phyloP scores from a whole-genome alignment of 2,888 invertebrate genomes.

The Resseliella maxima region DNA sequence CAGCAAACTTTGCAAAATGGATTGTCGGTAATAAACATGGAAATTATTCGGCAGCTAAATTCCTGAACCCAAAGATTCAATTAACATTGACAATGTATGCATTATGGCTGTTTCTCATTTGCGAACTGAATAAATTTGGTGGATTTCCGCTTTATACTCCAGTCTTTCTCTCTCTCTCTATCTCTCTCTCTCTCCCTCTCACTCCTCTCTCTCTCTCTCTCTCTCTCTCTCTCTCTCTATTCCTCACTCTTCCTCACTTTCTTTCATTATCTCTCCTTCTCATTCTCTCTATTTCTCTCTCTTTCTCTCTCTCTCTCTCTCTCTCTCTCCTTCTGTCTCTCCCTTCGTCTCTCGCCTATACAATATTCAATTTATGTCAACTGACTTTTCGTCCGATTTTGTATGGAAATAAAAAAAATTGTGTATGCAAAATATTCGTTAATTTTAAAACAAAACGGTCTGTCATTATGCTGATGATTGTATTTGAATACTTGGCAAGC shows the following conservation, averaged over 20 bases:
- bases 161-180: neutral
- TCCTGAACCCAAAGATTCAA: neutral
- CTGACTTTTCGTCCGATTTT: neutral
- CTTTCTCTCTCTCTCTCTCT: neutral
- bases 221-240: neutral
- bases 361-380: neutral
- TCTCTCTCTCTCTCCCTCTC: neutral
- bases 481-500: neutral
- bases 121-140: neutral
- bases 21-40: neutral
- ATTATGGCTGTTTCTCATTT: neutral
- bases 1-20: too few relatives aligned
- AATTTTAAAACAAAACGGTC: neutral
- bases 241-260: neutral
- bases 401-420: neutral
- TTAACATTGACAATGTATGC: neutral
- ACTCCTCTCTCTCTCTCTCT: neutral
- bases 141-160: neutral
- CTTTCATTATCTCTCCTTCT: neutral
- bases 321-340: neutral
- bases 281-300: neutral
- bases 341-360: neutral
- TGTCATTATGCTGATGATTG: slow-evolving; percentile 14
- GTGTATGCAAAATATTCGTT: slow-evolving; percentile 1
- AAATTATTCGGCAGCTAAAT: neutral